Evolutionary conservation across 2,797 vertebrate species (phyloP).

Genomic region (Muraenolepis orangiensis): DNA sequence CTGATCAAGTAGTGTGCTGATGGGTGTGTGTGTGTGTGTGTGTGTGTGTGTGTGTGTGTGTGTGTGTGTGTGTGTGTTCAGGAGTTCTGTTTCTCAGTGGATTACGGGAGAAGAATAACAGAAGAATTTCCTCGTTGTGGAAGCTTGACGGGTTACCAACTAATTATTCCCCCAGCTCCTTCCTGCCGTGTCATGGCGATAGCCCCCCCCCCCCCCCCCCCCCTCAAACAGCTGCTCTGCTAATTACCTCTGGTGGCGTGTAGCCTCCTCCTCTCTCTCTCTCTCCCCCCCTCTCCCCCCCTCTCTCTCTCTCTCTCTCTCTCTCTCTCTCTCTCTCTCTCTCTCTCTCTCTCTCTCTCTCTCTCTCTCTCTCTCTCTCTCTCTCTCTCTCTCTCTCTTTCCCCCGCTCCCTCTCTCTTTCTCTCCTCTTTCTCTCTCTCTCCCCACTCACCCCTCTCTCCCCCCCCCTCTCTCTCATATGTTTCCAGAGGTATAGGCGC

Average conservation of each 20-base stretch:
- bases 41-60: no score
- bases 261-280: constrained; percentile 40
- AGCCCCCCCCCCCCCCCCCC: constrained; percentile 48
- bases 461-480: constrained; percentile 32
- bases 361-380: constrained; percentile 25
- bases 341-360: constrained; percentile 25
- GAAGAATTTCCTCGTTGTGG: constrained; percentile 58
- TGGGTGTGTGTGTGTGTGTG: no score
- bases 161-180: constrained; percentile 73
- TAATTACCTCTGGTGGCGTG: constrained; percentile 69
- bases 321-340: constrained; percentile 21
- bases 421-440: constrained; percentile 26
- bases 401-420: constrained; percentile 16
- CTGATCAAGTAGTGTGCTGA: no score
- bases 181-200: constrained; percentile 67
- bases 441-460: constrained; percentile 1
- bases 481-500: constrained; percentile 39
- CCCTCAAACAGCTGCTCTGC: constrained; percentile 68
- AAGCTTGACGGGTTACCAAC: constrained; percentile 64
- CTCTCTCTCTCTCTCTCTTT: constrained; percentile 8
- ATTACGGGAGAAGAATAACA: constrained; percentile 58
- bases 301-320: constrained; percentile 4
- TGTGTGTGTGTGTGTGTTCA: no score
- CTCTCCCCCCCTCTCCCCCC: no score
- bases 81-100: constrained; percentile 46